A percentile compares a stretch with the other conserved stretches of the same genome.
Evolutionary conservation across 2,797 vertebrate genomes (phyloP).

Genomic region (Euthynnus affinis): DNA sequence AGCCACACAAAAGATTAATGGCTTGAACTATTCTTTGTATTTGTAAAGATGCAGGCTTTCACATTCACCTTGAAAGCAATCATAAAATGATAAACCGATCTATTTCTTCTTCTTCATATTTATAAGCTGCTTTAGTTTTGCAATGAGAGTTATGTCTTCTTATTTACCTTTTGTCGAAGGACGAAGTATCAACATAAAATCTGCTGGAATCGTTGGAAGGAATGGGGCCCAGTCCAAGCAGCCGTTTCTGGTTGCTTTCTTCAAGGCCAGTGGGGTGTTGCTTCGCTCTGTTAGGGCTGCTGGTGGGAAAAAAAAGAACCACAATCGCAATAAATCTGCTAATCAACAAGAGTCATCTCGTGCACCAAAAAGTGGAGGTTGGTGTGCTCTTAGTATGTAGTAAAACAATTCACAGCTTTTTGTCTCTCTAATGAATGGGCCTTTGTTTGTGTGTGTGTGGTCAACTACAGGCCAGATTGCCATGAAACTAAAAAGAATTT

Average conservation of each 20-base stretch:
- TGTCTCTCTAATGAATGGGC: neutral
- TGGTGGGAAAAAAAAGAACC: conserved; percentile 94
- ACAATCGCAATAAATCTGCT: conserved; percentile 94
- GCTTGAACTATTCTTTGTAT: conserved; percentile 18
- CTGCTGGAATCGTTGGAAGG: conserved; percentile 96
- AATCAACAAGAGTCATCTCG: conserved; percentile 92
- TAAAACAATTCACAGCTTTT: neutral
- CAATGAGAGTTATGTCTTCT: conserved; percentile 34
- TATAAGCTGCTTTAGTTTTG: conserved; percentile 1
- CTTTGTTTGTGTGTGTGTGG: neutral
- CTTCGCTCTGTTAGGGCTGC: conserved; percentile 96
- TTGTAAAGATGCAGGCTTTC: neutral
- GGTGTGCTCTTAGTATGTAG: conserved; percentile 44
- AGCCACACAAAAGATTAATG: conserved; percentile 19
- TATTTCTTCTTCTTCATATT: too few species aligned
- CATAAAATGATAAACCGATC: conserved; percentile 25
- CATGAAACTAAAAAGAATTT: too few species aligned
- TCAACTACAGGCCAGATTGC: neutral
- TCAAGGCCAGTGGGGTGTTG: conserved; percentile 98
- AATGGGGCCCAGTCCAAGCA: conserved; percentile 98
- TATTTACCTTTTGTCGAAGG: conserved; percentile 82
- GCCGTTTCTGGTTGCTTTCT: conserved; percentile 98
- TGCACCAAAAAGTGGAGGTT: conserved; percentile 90
- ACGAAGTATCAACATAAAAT: conserved; percentile 95
- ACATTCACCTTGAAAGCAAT: conserved; percentile 22